These are phyloP conservation scores for Tauraco erythrolophus DNA, from an alignment of 2,113 vertebrate species.

Conservation along the genomic window DNA sequence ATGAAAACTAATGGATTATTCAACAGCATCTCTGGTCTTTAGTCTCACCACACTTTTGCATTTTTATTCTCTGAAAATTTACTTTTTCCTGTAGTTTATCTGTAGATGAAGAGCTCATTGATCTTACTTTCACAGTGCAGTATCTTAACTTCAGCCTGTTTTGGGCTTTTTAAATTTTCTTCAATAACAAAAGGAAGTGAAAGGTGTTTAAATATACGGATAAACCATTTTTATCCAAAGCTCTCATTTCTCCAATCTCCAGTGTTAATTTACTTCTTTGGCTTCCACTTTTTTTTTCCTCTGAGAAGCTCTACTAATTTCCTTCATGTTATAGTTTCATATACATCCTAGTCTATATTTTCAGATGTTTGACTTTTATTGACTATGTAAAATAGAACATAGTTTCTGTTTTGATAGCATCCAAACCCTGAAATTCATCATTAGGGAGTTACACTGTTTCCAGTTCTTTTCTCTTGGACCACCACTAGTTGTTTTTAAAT, in stretches of 20 bases:
- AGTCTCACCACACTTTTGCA: background rate
- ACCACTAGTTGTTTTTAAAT: background rate
- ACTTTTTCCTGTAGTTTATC: background rate
- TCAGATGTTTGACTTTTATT: background rate
- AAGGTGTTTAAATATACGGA: background rate
- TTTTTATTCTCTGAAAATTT: background rate
- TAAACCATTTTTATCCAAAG: background rate
- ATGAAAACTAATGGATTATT: background rate
- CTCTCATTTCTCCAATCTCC: background rate
- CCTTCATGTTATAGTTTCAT: background rate
- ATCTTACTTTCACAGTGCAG: background rate
- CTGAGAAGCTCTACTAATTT: background rate
- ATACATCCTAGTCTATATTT: background rate
- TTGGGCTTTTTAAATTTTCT: background rate
- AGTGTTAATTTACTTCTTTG: background rate
- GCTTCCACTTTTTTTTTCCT: background rate
- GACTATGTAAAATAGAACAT: background rate
- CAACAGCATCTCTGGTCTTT: background rate
- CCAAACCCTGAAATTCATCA: background rate
- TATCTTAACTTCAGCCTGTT: background rate
- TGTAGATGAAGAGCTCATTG: background rate
- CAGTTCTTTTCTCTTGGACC: conserved; percentile 4
- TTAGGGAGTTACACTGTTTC: background rate
- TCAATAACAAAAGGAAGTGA: background rate
- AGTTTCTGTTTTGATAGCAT: background rate